Base-by-base conservation (phyloP, 2,797 vertebrate genomes). In the Sebastes alutus region DNA sequence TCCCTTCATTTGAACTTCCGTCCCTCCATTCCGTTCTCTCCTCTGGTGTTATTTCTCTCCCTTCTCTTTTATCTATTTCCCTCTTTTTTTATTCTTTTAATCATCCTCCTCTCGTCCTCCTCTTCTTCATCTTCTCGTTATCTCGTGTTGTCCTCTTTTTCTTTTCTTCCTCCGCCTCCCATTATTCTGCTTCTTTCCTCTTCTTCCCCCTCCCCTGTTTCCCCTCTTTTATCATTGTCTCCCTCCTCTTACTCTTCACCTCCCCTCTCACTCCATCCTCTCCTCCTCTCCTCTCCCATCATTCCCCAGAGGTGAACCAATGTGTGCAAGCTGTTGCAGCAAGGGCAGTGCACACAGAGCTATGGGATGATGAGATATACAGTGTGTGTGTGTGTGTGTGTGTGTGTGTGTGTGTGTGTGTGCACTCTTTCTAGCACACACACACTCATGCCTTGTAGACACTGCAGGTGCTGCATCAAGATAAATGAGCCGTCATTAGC, bases 401-500 rank as follows among this genome's bases (percentile, higher is more conserved):
- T 4, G 12, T 30, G 67, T 23, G 16, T 20, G 52, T 18, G 16
- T 7, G 2, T 4, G 12, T 35, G 22, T 38, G 30, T 4, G 4
- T 0, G 35, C 72, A 80, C 76, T 49, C 42, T 61, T 64, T 46
- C 32, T 32, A 20, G 11, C 29, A 74, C 61, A 38, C 54, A 72
- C 58, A 30, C 78, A 75, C 29, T 42, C 38, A 69, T 2, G 52
- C 66, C 64, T 77, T 81, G 70, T 83, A 81, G 87, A 87, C 90
- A 73, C 90, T 89, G 92, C 94, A 95, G 93, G 93, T 95, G 93
- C 87, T 89, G 93, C 91, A 90, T 94, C 91, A 94, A 92, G 93
- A 95, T 95, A 94, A 95, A 96, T 95, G 93, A 95, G 92, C 90
- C 69, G 84, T 94, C 92, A 92, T 93, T 93, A 93, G 94, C 93